Percentiles rank a stretch among this genome's conserved stretches.
Conservation (phyloP, 2,113 vertebrate genomes). For the Microcebus tavaratra region DNA sequence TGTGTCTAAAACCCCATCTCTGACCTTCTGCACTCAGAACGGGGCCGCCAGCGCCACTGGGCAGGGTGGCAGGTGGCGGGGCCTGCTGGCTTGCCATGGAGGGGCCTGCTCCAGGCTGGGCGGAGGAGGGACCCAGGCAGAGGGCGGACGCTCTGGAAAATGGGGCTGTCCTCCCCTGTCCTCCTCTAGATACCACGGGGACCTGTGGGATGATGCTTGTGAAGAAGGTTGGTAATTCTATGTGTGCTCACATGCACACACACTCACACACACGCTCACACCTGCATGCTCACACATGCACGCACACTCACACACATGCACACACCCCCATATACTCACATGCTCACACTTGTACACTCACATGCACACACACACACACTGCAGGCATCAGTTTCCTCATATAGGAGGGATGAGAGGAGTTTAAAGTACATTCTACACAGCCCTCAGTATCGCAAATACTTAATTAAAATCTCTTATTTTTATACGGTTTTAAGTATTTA, state of each 20-base stretch:
- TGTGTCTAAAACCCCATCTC: conserved; percentile 65
- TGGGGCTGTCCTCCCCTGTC: rapidly evolving
- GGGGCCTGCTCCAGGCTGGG: rapidly evolving
- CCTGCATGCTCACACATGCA: too few species aligned
- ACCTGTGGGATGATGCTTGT: rapidly evolving
- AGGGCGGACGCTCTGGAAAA: neutral
- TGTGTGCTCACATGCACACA: too few species aligned
- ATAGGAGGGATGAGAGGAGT: neutral
- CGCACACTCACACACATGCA: too few species aligned
- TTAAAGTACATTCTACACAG: neutral
- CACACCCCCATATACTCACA: too few species aligned
- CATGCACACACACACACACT: neutral
- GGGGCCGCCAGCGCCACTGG: neutral
- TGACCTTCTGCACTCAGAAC: conserved; percentile 46
- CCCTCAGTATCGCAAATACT: neutral
- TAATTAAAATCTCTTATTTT: neutral
- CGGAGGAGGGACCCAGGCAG: neutral
- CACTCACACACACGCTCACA: neutral
- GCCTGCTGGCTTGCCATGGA: neutral
- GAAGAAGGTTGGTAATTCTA: neutral
- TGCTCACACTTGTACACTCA: neutral
- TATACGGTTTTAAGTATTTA: neutral
- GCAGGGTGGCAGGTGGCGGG: rapidly evolving
- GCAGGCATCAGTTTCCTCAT: neutral
- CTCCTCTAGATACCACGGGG: neutral